These are phyloP conservation scores for Apocheima hispidaria DNA, from an alignment of 2,888 invertebrate genomes.

Conservation along the genomic window DNA sequence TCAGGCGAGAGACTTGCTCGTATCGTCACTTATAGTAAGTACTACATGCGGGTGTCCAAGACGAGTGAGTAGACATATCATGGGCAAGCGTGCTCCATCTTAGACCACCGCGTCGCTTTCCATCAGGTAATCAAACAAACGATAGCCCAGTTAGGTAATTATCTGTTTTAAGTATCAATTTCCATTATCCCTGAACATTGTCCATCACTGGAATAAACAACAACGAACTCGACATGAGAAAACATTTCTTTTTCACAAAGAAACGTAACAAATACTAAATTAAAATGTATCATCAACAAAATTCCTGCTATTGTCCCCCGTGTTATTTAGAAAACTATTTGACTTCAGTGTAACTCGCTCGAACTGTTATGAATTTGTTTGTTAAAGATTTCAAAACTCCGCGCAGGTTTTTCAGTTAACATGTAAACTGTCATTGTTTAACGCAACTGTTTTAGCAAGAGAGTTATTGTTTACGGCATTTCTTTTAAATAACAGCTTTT, in stretches of 20 bases:
- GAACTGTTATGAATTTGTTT: conserved; percentile 67
- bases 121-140: no score
- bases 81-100: no score
- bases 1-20: no score
- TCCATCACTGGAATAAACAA: background rate
- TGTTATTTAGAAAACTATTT: conserved; percentile 73
- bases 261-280: conserved; percentile 27
- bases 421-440: conserved; percentile 82
- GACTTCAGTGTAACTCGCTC: conserved; percentile 56
- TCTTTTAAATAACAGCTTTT: conserved; percentile 46
- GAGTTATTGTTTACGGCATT: conserved; percentile 61
- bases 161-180: background rate
- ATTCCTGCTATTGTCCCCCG: conserved; percentile 61
- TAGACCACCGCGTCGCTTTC: no score
- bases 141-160: background rate
- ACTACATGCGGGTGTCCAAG: no score
- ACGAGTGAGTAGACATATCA: no score
- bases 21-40: no score
- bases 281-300: conserved; percentile 53
- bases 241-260: conserved; percentile 30
- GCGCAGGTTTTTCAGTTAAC: conserved; percentile 69
- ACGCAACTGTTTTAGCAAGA: conserved; percentile 64
- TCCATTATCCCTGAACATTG: background rate
- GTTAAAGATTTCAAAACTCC: conserved; percentile 71
- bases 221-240: conserved; percentile 16